Evolutionary conservation across 1,140 invertebrate genomes (phyloP).

Genomic region (Papilio polyxenes): DNA sequence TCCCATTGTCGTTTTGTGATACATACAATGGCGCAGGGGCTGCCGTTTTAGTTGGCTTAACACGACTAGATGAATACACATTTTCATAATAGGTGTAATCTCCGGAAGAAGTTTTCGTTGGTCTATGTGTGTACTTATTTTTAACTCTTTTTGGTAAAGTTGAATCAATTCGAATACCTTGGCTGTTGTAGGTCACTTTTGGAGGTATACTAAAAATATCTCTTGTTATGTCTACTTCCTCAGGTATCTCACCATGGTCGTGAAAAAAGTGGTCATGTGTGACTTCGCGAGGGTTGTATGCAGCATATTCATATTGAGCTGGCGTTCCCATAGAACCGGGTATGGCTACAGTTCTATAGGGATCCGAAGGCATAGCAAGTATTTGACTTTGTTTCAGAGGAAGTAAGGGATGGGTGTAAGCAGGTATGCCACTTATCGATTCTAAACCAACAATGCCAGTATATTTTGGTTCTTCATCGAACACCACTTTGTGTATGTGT

Average conservation of each 20-base stretch:
- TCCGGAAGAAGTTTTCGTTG: slow-evolving; percentile 50
- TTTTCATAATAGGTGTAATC: slow-evolving; percentile 75
- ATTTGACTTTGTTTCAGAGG: slow-evolving; percentile 63
- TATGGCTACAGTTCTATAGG: slow-evolving; percentile 53
- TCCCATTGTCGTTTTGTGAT: slow-evolving; percentile 48
- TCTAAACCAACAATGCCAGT: slow-evolving; percentile 56
- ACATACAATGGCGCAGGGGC: slow-evolving; percentile 48
- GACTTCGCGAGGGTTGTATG: slow-evolving; percentile 74
- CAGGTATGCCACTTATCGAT: slow-evolving; percentile 56
- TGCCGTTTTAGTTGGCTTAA: slow-evolving; percentile 45
- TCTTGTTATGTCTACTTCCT: slow-evolving; percentile 65
- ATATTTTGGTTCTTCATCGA: slow-evolving; percentile 61
- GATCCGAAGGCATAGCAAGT: slow-evolving; percentile 57
- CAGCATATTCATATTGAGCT: slow-evolving; percentile 68
- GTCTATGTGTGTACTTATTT: slow-evolving; percentile 54
- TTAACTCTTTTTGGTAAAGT: slow-evolving; percentile 49
- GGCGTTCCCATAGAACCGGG: slow-evolving; percentile 65
- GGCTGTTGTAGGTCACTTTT: slow-evolving; percentile 70
- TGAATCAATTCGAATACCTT: slow-evolving; percentile 62
- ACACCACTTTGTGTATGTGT: slow-evolving; percentile 77
- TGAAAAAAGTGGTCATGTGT: slow-evolving; percentile 79
- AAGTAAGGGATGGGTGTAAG: slow-evolving; percentile 54
- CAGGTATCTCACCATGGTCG: slow-evolving; percentile 76
- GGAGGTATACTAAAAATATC: slow-evolving; percentile 59
- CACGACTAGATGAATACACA: slow-evolving; percentile 54